Evolutionary conservation across 2,888 invertebrate species (phyloP), one percentile per base, ranked within the genome.

Genomic region (Crocallis elinguaria): DNA sequence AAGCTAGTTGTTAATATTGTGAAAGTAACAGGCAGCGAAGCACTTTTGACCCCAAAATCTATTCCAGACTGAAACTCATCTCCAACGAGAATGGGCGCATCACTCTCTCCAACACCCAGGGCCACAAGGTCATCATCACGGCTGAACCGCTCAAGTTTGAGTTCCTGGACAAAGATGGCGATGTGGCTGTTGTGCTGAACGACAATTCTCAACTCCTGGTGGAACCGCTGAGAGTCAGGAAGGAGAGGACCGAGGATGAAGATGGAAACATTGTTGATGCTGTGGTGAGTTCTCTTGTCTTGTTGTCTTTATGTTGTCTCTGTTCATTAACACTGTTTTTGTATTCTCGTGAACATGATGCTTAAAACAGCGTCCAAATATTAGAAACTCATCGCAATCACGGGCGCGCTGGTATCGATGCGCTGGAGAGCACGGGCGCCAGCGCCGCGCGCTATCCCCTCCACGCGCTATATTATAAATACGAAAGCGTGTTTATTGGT

Each of bases 201-300:
- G 95, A 96, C 13, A 94, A 96, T 69, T 96, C 97, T n/a, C 94
- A 99, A 64, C 93, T 99, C 83, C 94, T 96, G 67, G 97, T 98
- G 78, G 99, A 99, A 77, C 98, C 99, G 60, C 92, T 96, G 60
- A 92, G 97, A 62, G 86, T 85, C 16, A 97, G 95, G 76, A 92
- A 92, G 38, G 93, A 93, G 69, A 84, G 73, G 43, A 71, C 74
- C 71, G 92, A 84, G 69, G 87, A 83, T 54, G 86, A 84, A 30
- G 85, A 83, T 8, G 86, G 77, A 16, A 77, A 72, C 14, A 71
- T 67, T n/a, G 49, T 56, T 3, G 70, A 78, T 39, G 63, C 65
- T 54, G 80, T 78, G 30, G 88, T 92, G 69, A 85, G 86, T 81
- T 60, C 54, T 53, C 43, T 29, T 59, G n/a, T n/a, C n/a, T 60